phyloP scores from a whole-genome alignment of 2,888 invertebrate species.

The Drosophila vallismaia region DNA sequence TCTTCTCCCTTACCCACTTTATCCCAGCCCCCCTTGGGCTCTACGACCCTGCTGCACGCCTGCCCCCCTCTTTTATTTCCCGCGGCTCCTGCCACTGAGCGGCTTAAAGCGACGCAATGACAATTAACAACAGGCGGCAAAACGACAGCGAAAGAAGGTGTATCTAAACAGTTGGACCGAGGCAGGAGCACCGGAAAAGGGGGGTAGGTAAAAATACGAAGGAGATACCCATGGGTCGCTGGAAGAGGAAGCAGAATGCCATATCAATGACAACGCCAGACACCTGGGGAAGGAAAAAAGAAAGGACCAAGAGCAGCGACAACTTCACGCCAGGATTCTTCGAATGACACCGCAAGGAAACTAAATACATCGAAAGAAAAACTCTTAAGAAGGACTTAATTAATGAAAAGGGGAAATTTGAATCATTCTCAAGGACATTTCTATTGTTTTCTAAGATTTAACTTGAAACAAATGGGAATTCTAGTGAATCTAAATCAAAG shows the following conservation, averaged over 20 bases:
- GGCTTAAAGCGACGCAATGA: constrained; percentile 73
- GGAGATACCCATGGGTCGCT: constrained; percentile 6
- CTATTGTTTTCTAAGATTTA: no score
- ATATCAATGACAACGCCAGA: constrained; percentile 67
- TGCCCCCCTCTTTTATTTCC: constrained; percentile 6
- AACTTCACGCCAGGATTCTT: constrained; percentile 30
- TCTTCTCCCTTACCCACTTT: constrained; percentile 17
- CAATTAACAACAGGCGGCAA: constrained; percentile 73
- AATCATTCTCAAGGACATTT: no score
- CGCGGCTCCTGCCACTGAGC: constrained; percentile 50
- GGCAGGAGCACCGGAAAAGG: not conserved
- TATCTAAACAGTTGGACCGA: constrained; percentile 1
- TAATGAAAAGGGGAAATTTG: no score
- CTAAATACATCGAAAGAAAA: not conserved
- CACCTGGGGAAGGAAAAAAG: constrained; percentile 15
- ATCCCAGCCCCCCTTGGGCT: not conserved
- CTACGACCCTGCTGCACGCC: constrained; percentile 1
- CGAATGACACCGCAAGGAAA: constrained; percentile 20
- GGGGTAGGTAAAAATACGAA: not conserved
- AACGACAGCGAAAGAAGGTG: constrained; percentile 35
- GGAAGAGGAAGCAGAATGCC: constrained; percentile 32
- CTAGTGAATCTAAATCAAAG: no score
- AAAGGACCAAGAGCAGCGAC: not conserved
- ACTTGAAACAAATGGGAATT: no score
- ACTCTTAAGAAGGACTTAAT: no score